A percentile compares a stretch with the other conserved stretches of the same genome.
These are phyloP conservation scores for Drosophila aff. DNA, from an alignment of 1,140 invertebrate genomes.

Conservation along the genomic window DNA sequence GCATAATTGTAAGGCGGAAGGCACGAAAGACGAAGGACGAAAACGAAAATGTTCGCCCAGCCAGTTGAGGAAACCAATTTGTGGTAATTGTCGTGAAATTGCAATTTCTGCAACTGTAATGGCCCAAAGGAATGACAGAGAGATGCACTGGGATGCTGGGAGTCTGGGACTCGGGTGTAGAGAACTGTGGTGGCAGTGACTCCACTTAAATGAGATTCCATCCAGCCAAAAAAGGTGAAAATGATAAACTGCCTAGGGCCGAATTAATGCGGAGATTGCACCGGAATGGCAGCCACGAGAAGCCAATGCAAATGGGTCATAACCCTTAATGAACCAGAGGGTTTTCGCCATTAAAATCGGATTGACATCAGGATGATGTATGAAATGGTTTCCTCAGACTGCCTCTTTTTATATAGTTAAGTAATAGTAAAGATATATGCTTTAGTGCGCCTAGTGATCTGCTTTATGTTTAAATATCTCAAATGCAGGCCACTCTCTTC, in stretches of 20 bases:
- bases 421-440: no score
- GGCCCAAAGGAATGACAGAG: slow-evolving; percentile 49
- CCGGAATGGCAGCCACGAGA: slow-evolving; percentile 16
- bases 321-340: slow-evolving; percentile 19
- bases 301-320: slow-evolving; percentile 30
- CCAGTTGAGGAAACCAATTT: slow-evolving; percentile 82
- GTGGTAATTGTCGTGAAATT: slow-evolving; percentile 83
- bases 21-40: slow-evolving; percentile 29
- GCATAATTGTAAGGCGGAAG: slow-evolving; percentile 66
- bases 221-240: slow-evolving; percentile 49
- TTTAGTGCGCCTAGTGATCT: neutral
- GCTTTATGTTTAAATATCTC: neutral
- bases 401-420: no score
- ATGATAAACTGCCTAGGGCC: slow-evolving; percentile 53
- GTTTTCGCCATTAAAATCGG: neutral
- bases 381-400: neutral
- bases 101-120: slow-evolving; percentile 83
- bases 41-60: slow-evolving; percentile 61
- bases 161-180: neutral
- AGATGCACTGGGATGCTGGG: slow-evolving; percentile 24
- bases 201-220: slow-evolving; percentile 47
- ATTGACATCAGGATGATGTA: neutral
- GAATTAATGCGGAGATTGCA: slow-evolving; percentile 58
- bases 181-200: slow-evolving; percentile 18
- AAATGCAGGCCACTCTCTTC: neutral